These are phyloP conservation scores for Oryzias woworae DNA, from an alignment of 2,113 vertebrate species.

Conservation along the genomic window DNA sequence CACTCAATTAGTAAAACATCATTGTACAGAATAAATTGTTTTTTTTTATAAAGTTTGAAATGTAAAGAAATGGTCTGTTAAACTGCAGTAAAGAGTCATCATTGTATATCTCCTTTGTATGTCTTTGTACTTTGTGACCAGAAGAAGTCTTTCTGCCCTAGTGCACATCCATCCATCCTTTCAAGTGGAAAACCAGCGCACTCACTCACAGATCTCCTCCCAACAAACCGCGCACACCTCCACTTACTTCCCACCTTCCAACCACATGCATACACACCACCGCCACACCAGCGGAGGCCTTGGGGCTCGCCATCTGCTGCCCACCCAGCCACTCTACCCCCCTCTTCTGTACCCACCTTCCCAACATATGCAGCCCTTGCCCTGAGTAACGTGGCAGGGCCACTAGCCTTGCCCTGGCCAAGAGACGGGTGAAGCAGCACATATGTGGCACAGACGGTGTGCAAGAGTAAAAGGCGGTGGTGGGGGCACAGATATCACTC, in stretches of 20 bases:
- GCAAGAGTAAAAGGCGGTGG: constrained; percentile 1
- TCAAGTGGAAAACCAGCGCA: constrained; percentile 60
- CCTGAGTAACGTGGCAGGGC: constrained; percentile 73
- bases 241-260: constrained; percentile 23
- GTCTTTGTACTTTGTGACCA: constrained; percentile 51
- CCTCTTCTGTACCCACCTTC: constrained; percentile 59
- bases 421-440: constrained; percentile 63
- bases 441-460: constrained; percentile 67
- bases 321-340: constrained; percentile 45
- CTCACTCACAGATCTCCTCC: constrained; percentile 29
- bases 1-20: too few species aligned
- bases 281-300: constrained; percentile 66
- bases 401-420: constrained; percentile 59
- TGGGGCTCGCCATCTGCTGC: constrained; percentile 73
- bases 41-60: too few species aligned
- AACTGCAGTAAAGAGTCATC: too few species aligned
- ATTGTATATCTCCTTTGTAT: background rate
- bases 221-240: constrained; percentile 31
- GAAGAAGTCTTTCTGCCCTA: constrained; percentile 72
- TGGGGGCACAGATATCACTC: constrained; percentile 35
- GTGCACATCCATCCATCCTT: constrained; percentile 62
- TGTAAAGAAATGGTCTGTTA: too few species aligned
- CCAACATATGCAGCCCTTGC: constrained; percentile 76
- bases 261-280: constrained; percentile 38
- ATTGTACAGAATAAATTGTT: too few species aligned